These are phyloP conservation scores for Tichodroma muraria DNA, from an alignment of 2,113 vertebrate species.

Conservation along the genomic window DNA sequence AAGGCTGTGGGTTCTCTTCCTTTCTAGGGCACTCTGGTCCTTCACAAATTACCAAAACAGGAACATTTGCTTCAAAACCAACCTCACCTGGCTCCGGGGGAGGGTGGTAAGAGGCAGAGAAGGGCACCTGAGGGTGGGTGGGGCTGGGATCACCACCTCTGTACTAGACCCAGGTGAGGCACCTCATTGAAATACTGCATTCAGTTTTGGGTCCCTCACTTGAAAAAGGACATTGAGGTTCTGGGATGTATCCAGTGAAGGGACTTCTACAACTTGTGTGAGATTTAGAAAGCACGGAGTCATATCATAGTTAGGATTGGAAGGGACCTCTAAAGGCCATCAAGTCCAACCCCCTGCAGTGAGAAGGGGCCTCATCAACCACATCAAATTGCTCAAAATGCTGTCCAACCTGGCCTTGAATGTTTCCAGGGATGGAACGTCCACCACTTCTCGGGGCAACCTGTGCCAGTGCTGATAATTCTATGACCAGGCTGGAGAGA, in stretches of 20 bases:
- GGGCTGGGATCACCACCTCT: not conserved
- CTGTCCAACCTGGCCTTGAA: not conserved
- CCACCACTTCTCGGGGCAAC: not conserved
- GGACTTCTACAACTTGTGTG: not conserved
- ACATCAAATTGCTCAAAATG: not conserved
- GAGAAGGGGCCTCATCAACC: not conserved
- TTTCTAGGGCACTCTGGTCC: no score
- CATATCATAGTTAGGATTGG: not conserved
- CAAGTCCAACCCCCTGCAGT: not conserved
- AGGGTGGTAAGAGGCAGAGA: not conserved
- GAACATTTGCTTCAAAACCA: not conserved
- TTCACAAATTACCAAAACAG: not conserved
- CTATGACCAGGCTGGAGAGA: not conserved
- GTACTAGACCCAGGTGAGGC: not conserved
- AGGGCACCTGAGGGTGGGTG: not conserved
- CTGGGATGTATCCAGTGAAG: not conserved
- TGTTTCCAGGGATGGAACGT: not conserved
- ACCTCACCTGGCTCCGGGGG: accelerated
- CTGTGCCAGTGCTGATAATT: not conserved
- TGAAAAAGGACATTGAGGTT: not conserved
- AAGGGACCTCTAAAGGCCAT: not conserved
- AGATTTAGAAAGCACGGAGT: not conserved
- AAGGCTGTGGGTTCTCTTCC: not conserved
- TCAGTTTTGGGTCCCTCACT: not conserved
- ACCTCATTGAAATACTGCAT: not conserved